Percentiles rank a stretch among this genome's conserved stretches.
phyloP scores from a whole-genome alignment of 2,113 vertebrate genomes.

The Taxidea taxus region DNA sequence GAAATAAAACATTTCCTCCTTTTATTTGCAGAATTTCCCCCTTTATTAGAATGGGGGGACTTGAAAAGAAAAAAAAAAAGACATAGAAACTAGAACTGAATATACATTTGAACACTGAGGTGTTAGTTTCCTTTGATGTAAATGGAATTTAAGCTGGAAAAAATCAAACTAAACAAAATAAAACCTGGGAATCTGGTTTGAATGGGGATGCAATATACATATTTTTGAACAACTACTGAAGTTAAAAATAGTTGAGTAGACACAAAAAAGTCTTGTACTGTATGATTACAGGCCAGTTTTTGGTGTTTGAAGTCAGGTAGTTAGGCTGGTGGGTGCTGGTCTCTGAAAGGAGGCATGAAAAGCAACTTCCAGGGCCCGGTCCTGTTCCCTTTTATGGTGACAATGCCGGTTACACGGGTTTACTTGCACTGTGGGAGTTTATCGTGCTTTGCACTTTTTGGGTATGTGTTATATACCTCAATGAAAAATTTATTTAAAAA shows the following conservation, averaged over 20 bases:
- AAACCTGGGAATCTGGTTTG: not conserved
- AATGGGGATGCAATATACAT: not conserved
- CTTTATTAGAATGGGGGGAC: not conserved
- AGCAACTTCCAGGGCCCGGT: not conserved
- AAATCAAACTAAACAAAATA: not conserved
- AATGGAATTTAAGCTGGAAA: slow-evolving; percentile 9
- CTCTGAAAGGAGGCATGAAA: not conserved
- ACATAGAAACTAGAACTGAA: not conserved
- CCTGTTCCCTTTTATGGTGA: not conserved
- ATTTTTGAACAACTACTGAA: not conserved
- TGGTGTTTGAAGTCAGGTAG: not conserved
- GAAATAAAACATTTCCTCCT: not conserved
- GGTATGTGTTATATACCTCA: not conserved
- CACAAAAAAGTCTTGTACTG: not conserved
- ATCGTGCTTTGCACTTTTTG: not conserved
- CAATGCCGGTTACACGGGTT: not conserved
- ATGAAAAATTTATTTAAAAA: not conserved
- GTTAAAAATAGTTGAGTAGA: not conserved
- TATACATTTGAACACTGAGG: not conserved
- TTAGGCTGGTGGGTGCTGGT: not conserved
- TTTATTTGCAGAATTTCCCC: not conserved
- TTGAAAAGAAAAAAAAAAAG: not conserved
- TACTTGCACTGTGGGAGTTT: not conserved
- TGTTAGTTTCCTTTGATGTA: not conserved
- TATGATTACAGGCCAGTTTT: not conserved